Percentiles rank a stretch among this genome's conserved stretches.
Conservation (phyloP, 2,113 vertebrate genomes). For the Phrynosoma platyrhinos region DNA sequence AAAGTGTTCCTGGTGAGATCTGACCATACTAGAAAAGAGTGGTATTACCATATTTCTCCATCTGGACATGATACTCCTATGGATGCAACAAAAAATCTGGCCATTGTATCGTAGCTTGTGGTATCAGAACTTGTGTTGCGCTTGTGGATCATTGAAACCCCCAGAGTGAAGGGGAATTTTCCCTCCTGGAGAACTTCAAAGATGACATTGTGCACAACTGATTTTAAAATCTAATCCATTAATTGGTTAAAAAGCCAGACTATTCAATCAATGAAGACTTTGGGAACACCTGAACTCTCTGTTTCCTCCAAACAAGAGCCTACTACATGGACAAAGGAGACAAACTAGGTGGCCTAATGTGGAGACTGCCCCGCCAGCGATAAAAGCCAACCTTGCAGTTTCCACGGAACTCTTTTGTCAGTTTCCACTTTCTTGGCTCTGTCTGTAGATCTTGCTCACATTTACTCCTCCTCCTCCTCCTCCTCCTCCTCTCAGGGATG, state of each 20-base stretch:
- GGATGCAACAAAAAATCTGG: too few species aligned
- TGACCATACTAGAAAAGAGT: too few species aligned
- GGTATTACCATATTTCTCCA: too few species aligned
- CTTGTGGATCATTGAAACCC: too few species aligned
- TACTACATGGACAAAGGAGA: neutral
- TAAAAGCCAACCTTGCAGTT: neutral
- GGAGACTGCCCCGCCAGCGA: rapidly evolving
- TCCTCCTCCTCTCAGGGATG: neutral
- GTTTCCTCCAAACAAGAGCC: neutral
- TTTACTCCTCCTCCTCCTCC: neutral
- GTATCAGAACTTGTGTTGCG: too few species aligned
- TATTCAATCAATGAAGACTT: neutral
- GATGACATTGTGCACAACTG: neutral
- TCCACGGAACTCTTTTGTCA: neutral
- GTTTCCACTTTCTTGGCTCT: neutral
- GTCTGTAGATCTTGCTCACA: neutral
- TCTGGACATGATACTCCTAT: too few species aligned
- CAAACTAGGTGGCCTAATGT: neutral
- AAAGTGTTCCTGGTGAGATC: too few species aligned
- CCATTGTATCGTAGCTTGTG: too few species aligned
- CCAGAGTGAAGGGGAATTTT: neutral
- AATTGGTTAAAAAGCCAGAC: neutral
- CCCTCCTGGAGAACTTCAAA: neutral
- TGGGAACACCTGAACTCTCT: neutral
- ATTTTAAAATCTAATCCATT: conserved; percentile 6